phyloP scores from a whole-genome alignment of 2,113 vertebrate species.

The Penelope pileata region DNA sequence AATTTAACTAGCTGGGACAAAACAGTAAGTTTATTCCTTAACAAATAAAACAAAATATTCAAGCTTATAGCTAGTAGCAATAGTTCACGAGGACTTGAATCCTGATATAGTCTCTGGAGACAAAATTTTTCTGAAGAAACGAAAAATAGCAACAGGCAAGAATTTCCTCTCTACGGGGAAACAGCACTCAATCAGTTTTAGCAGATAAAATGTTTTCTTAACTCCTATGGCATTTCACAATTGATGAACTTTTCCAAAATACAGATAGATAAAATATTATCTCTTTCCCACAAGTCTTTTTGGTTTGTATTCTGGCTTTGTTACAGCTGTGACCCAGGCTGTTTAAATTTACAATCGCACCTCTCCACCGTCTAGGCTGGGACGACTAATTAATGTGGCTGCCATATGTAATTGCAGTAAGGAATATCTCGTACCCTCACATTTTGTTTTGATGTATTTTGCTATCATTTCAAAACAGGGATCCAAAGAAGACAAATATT shows the following conservation, averaged over 20 bases:
- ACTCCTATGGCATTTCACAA: slow-evolving; percentile 63
- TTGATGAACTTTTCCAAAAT: slow-evolving; percentile 60
- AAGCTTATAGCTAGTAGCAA: slow-evolving; percentile 11
- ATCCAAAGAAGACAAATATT: slow-evolving; percentile 24
- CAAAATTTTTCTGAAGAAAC: slow-evolving; percentile 49
- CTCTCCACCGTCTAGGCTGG: background rate
- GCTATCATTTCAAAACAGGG: slow-evolving; percentile 19
- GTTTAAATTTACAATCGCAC: slow-evolving; percentile 30
- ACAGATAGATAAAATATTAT: slow-evolving; percentile 70
- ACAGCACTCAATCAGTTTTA: slow-evolving; percentile 59
- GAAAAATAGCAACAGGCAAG: slow-evolving; percentile 62
- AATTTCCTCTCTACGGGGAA: slow-evolving; percentile 58
- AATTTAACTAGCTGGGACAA: slow-evolving; percentile 25
- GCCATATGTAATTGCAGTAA: slow-evolving; percentile 15
- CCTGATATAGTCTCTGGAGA: slow-evolving; percentile 41
- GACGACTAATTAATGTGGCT: slow-evolving; percentile 26
- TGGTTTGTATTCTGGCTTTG: slow-evolving; percentile 29
- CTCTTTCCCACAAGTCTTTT: slow-evolving; percentile 60
- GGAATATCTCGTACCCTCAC: background rate
- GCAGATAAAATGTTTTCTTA: slow-evolving; percentile 69
- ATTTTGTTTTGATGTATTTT: slow-evolving; percentile 51
- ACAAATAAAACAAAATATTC: slow-evolving; percentile 29
- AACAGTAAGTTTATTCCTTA: slow-evolving; percentile 50
- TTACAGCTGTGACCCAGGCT: background rate
- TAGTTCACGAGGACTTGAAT: slow-evolving; percentile 55